These are phyloP conservation scores for Xestia ashworthii DNA, from an alignment of 2,888 invertebrate genomes.

Conservation along the genomic window DNA sequence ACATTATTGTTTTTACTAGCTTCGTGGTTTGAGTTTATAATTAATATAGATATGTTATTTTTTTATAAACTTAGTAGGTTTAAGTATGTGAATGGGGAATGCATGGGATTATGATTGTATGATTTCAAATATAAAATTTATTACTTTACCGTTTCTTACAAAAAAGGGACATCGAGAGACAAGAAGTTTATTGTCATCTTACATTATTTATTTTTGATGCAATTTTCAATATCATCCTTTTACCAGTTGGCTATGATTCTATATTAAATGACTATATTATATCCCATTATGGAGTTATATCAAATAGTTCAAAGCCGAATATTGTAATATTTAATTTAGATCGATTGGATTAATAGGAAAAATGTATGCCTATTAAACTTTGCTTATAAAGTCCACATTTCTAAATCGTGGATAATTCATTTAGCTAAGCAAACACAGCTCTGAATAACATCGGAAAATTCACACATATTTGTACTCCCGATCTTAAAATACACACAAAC, in stretches of 20 bases:
- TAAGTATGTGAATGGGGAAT: conserved; percentile 26
- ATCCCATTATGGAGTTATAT: conserved; percentile 20
- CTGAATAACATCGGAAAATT: conserved; percentile 35
- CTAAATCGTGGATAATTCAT: conserved; percentile 46
- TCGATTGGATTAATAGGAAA: conserved; percentile 31
- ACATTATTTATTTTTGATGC: conserved; percentile 40
- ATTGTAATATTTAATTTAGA: conserved; percentile 41
- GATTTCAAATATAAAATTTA: conserved; percentile 45
- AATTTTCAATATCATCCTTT: conserved; percentile 29
- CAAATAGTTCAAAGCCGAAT: conserved; percentile 38
- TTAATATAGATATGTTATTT: background rate
- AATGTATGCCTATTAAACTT: conserved; percentile 37
- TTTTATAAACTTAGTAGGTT: conserved; percentile 1
- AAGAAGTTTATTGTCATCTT: conserved; percentile 71
- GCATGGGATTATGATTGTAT: conserved; percentile 35
- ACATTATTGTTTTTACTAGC: background rate
- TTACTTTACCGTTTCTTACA: conserved; percentile 46
- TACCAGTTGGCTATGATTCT: conserved; percentile 12
- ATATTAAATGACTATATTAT: conserved; percentile 25
- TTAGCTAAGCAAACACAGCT: conserved; percentile 56
- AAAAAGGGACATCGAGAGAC: conserved; percentile 62
- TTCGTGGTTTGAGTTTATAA: background rate
- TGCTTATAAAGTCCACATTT: conserved; percentile 49
- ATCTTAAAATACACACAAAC: conserved; percentile 64
- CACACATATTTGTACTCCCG: conserved; percentile 66